A percentile compares a stretch with the other conserved stretches of the same genome.
These are phyloP conservation scores for Gallinago nigripennis DNA, from an alignment of 2,797 vertebrate genomes.

Conservation along the genomic window DNA sequence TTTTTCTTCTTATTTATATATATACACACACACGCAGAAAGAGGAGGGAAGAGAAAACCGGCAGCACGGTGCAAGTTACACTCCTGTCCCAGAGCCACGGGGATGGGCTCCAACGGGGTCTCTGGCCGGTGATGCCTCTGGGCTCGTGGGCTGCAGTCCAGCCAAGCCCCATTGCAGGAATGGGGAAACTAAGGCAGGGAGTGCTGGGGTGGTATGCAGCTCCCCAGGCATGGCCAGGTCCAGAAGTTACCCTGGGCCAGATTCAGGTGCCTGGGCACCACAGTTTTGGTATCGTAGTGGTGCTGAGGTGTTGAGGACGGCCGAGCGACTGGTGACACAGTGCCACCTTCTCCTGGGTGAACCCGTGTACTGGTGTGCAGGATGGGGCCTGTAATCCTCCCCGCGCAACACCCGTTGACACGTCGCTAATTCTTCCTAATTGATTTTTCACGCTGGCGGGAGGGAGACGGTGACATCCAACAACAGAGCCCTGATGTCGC, in stretches of 20 bases:
- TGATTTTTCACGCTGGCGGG: conserved; percentile 58
- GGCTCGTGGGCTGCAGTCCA: fast-evolving
- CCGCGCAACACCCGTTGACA: not conserved
- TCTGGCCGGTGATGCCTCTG: fast-evolving
- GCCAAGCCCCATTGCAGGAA: fast-evolving
- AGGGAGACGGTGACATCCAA: conserved; percentile 51
- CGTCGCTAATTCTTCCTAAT: conserved; percentile 63
- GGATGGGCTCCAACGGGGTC: not conserved
- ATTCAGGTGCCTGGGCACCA: fast-evolving
- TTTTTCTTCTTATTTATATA: not conserved
- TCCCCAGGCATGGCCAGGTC: fast-evolving
- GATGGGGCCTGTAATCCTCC: not conserved
- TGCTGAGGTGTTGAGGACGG: not conserved
- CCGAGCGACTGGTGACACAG: fast-evolving
- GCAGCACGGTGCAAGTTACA: fast-evolving
- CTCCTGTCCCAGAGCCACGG: fast-evolving
- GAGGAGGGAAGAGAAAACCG: conserved; percentile 35
- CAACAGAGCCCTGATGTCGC: not conserved
- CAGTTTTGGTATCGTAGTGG: fast-evolving
- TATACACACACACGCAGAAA: not conserved
- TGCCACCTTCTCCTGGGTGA: not conserved
- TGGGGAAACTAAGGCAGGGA: conserved; percentile 28
- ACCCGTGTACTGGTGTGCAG: not conserved
- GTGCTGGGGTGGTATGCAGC: fast-evolving
- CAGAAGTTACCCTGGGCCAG: fast-evolving